phyloP scores from a whole-genome alignment of 2,113 vertebrate species.

The Cynocephalus volans region DNA sequence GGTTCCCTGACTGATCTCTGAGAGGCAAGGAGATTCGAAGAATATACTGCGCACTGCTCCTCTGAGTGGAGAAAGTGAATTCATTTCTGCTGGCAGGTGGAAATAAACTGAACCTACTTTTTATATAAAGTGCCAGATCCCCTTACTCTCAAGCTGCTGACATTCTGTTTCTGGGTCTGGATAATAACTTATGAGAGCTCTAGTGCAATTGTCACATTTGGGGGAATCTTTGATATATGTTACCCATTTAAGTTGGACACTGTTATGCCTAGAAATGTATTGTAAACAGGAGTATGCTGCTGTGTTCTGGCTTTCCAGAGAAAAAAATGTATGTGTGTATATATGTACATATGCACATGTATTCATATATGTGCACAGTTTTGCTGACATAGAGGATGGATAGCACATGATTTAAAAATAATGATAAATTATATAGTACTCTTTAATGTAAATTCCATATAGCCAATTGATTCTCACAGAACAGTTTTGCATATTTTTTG shows the following conservation, averaged over 20 bases:
- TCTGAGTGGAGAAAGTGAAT: not conserved
- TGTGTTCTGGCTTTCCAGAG: not conserved
- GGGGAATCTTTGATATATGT: not conserved
- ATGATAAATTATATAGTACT: not conserved
- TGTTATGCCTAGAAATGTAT: not conserved
- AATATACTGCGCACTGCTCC: not conserved
- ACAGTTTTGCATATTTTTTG: not conserved
- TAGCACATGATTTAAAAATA: not conserved
- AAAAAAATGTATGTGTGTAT: not conserved
- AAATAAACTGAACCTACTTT: slow-evolving; percentile 35
- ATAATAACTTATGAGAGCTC: not conserved
- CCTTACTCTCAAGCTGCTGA: not conserved
- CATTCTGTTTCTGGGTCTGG: not conserved
- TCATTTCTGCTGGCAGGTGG: not conserved
- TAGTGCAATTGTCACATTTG: not conserved
- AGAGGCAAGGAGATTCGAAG: not conserved
- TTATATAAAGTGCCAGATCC: not conserved
- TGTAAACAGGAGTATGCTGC: too few relatives aligned
- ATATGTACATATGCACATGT: not conserved
- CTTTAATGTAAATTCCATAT: not conserved
- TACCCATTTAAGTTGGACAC: not conserved
- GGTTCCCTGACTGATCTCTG: not conserved
- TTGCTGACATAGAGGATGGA: not conserved
- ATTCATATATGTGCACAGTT: not conserved
- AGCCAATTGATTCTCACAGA: not conserved